phyloP scores from a whole-genome alignment of 2,113 vertebrate genomes.

The Apistogramma diplotaenia region DNA sequence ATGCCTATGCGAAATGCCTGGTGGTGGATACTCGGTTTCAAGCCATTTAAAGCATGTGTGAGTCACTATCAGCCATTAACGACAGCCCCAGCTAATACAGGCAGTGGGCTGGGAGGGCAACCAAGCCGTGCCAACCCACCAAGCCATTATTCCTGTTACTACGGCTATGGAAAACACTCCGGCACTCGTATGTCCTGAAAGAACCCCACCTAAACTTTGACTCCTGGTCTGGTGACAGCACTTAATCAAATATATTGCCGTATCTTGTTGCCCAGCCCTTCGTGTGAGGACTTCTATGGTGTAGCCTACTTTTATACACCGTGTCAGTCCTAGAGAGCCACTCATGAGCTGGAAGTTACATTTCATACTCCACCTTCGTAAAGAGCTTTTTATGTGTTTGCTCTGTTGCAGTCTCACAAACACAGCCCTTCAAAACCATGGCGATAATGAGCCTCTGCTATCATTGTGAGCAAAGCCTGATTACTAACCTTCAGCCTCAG shows the following conservation, averaged over 20 bases:
- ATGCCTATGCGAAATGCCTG: not conserved
- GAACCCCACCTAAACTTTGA: conserved; percentile 16
- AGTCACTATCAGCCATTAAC: conserved; percentile 45
- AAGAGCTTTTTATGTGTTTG: not conserved
- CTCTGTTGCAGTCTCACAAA: not conserved
- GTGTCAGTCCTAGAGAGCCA: not conserved
- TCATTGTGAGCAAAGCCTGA: not conserved
- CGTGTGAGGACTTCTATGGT: not conserved
- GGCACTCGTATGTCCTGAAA: conserved; percentile 34
- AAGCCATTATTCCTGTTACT: conserved; percentile 16
- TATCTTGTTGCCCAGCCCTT: not conserved
- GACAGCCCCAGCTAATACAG: not conserved
- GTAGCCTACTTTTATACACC: not conserved
- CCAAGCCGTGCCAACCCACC: conserved; percentile 1
- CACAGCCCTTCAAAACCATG: not conserved
- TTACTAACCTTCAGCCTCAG: not conserved
- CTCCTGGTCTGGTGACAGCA: conserved; percentile 4
- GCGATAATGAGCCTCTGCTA: not conserved
- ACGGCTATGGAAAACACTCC: conserved; percentile 21
- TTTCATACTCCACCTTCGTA: not conserved
- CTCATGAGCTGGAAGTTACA: not conserved
- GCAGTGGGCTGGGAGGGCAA: conserved; percentile 20
- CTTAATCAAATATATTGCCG: conserved; percentile 17
- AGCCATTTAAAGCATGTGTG: conserved; percentile 39
- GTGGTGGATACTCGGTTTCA: not conserved